These are phyloP conservation scores for Bujurquina vittata DNA, from an alignment of 2,113 vertebrate genomes.

Conservation along the genomic window DNA sequence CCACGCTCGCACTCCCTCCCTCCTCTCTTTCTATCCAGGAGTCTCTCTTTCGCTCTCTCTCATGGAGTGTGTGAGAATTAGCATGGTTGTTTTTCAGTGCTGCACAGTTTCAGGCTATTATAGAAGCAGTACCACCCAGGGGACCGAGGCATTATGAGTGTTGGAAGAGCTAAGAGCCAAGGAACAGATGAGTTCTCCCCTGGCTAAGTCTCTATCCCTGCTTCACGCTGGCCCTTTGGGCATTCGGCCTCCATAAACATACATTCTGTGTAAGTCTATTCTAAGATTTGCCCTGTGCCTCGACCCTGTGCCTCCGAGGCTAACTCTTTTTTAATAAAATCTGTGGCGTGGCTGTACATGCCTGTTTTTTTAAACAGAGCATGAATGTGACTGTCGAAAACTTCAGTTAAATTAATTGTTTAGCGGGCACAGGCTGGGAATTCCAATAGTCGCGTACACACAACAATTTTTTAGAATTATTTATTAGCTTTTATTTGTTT, in stretches of 20 bases:
- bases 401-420: background rate
- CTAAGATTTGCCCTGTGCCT: conserved; percentile 33
- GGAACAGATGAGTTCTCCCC: conserved; percentile 72
- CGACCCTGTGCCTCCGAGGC: conserved; percentile 23
- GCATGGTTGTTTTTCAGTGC: conserved; percentile 68
- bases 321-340: conserved; percentile 47
- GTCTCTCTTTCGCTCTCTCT: conserved; percentile 25
- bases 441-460: background rate
- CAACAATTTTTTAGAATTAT: background rate
- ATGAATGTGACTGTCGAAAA: background rate
- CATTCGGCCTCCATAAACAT: conserved; percentile 65
- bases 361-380: conserved; percentile 12
- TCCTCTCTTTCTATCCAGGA: background rate
- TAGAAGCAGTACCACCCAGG: conserved; percentile 72
- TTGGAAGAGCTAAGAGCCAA: conserved; percentile 68
- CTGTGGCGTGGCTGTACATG: background rate
- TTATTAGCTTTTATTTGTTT: background rate
- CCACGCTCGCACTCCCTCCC: background rate
- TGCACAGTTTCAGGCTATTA: conserved; percentile 72
- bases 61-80: conserved; percentile 63
- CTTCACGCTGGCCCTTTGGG: conserved; percentile 57
- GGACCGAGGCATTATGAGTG: conserved; percentile 70
- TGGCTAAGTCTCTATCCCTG: conserved; percentile 59
- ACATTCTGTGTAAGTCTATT: conserved; percentile 45
- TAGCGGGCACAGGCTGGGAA: background rate